Conservation (phyloP, 2,797 vertebrate genomes). For the Peromyscus aztecus region DNA sequence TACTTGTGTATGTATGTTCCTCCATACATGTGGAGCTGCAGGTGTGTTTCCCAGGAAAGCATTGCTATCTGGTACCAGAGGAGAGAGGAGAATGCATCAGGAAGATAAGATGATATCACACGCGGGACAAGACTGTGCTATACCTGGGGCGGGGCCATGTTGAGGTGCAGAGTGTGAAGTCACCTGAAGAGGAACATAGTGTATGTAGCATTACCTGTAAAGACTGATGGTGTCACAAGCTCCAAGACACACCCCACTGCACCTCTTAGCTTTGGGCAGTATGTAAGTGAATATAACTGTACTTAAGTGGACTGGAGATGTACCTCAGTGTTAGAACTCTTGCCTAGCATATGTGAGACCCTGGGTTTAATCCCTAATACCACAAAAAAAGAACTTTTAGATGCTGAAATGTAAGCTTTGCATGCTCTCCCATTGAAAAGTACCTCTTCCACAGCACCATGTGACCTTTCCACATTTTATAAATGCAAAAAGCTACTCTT, state of each 20-base stretch:
- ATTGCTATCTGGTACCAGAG: not conserved
- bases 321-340: not conserved
- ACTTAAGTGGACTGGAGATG: not conserved
- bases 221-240: not conserved
- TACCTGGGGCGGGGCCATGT: accelerated
- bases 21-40: accelerated
- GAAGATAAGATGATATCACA: not conserved
- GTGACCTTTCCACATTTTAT: not conserved
- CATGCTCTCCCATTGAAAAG: accelerated
- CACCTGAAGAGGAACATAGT: not conserved
- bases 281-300: accelerated
- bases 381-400: not conserved
- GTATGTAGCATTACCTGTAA: not conserved
- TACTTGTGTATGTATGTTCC: too few relatives aligned
- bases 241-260: not conserved
- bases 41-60: not conserved
- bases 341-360: not conserved
- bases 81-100: too few relatives aligned
- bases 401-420: not conserved
- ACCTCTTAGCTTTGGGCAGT: not conserved
- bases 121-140: not conserved
- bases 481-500: not conserved
- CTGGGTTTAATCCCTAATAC: not conserved
- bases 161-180: not conserved
- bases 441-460: not conserved